Evolutionary conservation across 2,888 invertebrate genomes (phyloP), one percentile per base, ranked within the genome.

Genomic region (Acleris cristana): DNA sequence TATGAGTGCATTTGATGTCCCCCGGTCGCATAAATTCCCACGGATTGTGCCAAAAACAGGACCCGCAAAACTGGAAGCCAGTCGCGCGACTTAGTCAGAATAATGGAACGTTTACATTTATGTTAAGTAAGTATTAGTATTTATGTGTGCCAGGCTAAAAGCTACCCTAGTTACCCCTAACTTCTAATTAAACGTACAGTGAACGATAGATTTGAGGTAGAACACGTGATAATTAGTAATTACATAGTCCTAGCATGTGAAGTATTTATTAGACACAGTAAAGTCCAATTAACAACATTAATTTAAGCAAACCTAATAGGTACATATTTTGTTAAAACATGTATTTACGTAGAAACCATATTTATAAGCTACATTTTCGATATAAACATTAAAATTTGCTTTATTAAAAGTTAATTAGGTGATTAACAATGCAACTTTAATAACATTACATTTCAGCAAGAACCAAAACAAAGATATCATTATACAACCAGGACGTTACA

Each of bases 1-100:
- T 89, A 90, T 88, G 89, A 88, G 88, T 87, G 87, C 85, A 86
- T 81, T 87, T 88, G 89, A 88, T 88, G 84, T 83, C 83, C 79
- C 77, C 74, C 78, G 75, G 76, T 77, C 75, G 81, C 85, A 88
- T 90, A 91, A 90, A 90, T 90, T 84, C 79, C 79, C 75, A 77
- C 81, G 83, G 79, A 79, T 77, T 76, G 82, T 85, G 85, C 86
- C 85, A 85, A 87, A 86, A 88, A 87, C 85, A 85, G 83, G 81
- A 77, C 79, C 82, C 77, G 80, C 74, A 82, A 40, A 76, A 79
- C 77, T 79, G 49, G 59, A 30, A 49, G 49, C 55, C 44, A 55
- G 8, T 54, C 54, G 55, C 57, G 44, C 26, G 60, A 60, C 55
- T 60, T 23, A 19, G 40, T 55, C 49, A 23, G 45, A 34, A 57